Evolutionary conservation across 2,888 invertebrate species (phyloP), one percentile per base, ranked within the genome.

Genomic region (Orchesella flavescens): DNA sequence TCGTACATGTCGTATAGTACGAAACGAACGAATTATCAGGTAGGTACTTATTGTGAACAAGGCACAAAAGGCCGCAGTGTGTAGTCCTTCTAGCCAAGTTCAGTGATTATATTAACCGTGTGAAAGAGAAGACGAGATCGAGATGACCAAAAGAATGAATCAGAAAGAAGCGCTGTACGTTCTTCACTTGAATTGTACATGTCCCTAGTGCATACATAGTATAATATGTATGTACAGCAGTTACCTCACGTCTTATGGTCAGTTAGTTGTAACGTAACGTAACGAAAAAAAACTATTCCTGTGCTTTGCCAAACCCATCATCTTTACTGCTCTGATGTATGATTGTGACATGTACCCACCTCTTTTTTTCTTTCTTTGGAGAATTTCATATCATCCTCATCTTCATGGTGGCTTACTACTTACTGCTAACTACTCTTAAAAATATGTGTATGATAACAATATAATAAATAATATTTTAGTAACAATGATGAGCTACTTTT

Each of bases 331-430:
- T 17, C 21, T 68, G 68, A 55, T 57, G 23, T 68, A 55, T 71
- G 65, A 73, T 44, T 73, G 66, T 69, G 81, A 81, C 81, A 81
- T 59, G 63, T 63, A 57, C 63, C 80, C 81, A 81, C 81, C 81
- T 59, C 69, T n/a, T 80, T 66, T n/a, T 43, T 53, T 53, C 66
- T 80, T 66, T 44, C 71, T 72, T 81, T 81, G 68, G 69, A 69
- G 57, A 73, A 69, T n/a, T n/a, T n/a, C n/a, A n/a, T n/a, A n/a
- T 21, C 65, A 4, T 61, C 15, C 65, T 65, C 55, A 55, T 73
- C 77, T 75, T 75, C 61, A 46, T 46, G 68, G 68, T 61, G 68
- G 59, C 69, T 81, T 73, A n/a, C 71, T 71, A 71, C 21, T 68
- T n/a, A 21, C 19, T 68, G 21, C 13, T 43, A 43, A 4, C 13